Conservation (phyloP, 2,888 invertebrate genomes). For the Nycteola revayana region DNA sequence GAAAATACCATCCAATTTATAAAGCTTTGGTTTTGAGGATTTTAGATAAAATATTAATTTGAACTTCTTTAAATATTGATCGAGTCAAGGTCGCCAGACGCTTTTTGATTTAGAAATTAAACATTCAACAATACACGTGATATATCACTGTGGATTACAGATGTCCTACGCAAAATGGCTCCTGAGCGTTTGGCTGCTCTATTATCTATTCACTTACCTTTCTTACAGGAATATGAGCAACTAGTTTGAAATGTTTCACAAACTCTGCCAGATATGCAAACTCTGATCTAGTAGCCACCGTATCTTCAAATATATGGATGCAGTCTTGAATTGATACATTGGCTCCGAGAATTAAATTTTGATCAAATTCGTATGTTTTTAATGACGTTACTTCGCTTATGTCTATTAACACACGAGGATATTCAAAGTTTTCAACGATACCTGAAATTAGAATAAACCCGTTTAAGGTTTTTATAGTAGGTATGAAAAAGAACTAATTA, state of each 20-base stretch:
- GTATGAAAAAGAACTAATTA: too few species aligned
- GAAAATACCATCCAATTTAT: too few species aligned
- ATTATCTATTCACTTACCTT: constrained; percentile 72
- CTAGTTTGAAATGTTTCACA: constrained; percentile 81
- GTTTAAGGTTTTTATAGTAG: too few species aligned
- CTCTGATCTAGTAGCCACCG: constrained; percentile 49
- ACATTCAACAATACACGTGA: too few species aligned
- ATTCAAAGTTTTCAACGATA: constrained; percentile 50
- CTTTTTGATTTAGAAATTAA: too few species aligned
- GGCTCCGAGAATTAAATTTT: constrained; percentile 79
- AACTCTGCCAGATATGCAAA: constrained; percentile 80
- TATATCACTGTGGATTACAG: too few species aligned
- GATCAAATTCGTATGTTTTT: constrained; percentile 53
- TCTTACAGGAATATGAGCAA: constrained; percentile 84
- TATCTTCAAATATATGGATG: constrained; percentile 68
- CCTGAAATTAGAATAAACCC: constrained; percentile 43
- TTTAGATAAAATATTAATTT: too few species aligned
- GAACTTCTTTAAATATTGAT: too few species aligned
- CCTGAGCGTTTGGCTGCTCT: too few species aligned
- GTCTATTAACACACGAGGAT: constrained; percentile 57
- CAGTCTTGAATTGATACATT: constrained; percentile 81
- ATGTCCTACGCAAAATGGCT: too few species aligned
- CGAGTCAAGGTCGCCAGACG: too few species aligned
- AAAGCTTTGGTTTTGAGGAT: too few species aligned
- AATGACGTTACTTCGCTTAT: constrained; percentile 56